Conservation (phyloP, 2,888 invertebrate genomes). For the Drosophila engyochracea region DNA sequence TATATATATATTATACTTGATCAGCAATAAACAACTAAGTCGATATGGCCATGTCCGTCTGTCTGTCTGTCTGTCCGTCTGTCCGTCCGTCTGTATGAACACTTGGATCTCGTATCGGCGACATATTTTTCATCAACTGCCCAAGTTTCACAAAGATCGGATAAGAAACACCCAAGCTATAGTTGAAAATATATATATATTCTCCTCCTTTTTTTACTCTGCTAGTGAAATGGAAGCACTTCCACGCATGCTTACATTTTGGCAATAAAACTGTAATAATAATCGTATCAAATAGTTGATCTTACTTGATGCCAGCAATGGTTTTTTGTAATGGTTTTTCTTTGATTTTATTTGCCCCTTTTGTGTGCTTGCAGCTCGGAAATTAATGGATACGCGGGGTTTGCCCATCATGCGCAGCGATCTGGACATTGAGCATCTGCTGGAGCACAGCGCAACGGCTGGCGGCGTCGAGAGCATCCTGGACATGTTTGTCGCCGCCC, state of each 20-base stretch:
- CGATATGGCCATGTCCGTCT: not conserved
- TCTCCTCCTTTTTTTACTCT: no score
- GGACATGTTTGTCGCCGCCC: conserved; percentile 89
- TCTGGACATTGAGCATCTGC: conserved; percentile 87
- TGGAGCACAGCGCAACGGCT: conserved; percentile 83
- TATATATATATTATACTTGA: not conserved
- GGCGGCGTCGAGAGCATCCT: conserved; percentile 86
- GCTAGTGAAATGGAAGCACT: no score
- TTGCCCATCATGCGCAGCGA: conserved; percentile 89
- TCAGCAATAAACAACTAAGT: not conserved
- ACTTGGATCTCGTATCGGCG: no score
- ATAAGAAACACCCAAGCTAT: no score
- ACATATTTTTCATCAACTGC: no score
- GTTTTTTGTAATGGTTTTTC: not conserved
- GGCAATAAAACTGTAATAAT: no score
- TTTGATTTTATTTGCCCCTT: not conserved
- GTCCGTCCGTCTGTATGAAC: no score
- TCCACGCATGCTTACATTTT: no score
- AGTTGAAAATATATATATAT: no score
- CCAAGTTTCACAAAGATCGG: no score
- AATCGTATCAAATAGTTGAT: no score
- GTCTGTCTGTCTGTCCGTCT: not conserved
- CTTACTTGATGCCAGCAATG: no score
- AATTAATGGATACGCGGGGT: conserved; percentile 85
- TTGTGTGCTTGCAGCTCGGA: conserved; percentile 86